phyloP scores from a whole-genome alignment of 2,888 invertebrate species.

The Orchestes rusci region DNA sequence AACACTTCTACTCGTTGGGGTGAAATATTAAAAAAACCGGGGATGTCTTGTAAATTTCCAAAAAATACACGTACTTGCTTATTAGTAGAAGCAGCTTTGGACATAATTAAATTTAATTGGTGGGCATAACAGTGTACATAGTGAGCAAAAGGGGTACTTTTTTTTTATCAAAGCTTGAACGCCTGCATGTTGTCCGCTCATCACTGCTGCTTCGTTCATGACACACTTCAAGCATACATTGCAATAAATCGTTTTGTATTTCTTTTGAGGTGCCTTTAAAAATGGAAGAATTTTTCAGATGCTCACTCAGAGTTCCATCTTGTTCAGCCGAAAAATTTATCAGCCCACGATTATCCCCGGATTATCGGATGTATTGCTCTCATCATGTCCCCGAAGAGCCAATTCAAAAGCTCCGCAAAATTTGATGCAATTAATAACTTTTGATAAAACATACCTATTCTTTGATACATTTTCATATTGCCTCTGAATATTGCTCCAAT shows the following conservation, averaged over 20 bases:
- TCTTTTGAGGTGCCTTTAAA: constrained; percentile 14
- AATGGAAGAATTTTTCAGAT: constrained; percentile 10
- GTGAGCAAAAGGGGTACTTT: constrained; percentile 21
- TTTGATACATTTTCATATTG: constrained; percentile 21
- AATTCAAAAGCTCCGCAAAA: no score
- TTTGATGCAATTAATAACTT: constrained; percentile 35
- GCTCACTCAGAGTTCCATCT: constrained; percentile 10
- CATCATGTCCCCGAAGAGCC: no score
- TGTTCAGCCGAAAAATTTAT: constrained; percentile 20
- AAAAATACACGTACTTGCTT: constrained; percentile 25
- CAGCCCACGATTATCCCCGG: constrained; percentile 15
- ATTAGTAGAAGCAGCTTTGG: constrained; percentile 22
- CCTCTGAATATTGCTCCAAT: constrained; percentile 3
- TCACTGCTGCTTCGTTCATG: constrained; percentile 20
- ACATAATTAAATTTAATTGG: constrained; percentile 27
- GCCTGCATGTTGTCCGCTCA: no score
- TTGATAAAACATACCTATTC: constrained; percentile 22
- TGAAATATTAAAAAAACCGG: constrained; percentile 25
- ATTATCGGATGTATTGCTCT: no score
- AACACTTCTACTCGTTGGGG: constrained; percentile 27
- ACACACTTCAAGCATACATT: constrained; percentile 12
- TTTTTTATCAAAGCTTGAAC: constrained; percentile 22
- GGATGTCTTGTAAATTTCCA: constrained; percentile 23
- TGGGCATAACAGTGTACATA: constrained; percentile 27
- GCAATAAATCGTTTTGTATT: constrained; percentile 11